Base-by-base conservation (phyloP, 2,888 invertebrate genomes). In the Agrochola circellaris region DNA sequence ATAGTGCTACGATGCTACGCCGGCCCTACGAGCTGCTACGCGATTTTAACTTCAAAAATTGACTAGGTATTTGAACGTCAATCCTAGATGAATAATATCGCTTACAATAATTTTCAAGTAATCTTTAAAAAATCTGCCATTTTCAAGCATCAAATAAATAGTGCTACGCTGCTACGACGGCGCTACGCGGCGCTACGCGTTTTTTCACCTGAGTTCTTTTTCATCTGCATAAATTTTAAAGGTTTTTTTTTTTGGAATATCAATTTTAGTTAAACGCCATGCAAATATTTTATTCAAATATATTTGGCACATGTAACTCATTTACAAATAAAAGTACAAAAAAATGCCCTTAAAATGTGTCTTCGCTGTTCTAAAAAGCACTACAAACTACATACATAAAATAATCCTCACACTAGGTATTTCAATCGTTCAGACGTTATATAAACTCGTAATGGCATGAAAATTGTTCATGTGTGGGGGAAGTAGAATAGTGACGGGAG, bases 401-500 rank as follows among this genome's bases (percentile, higher is more conserved):
- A 66, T 58, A 65, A 76, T 72, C 13, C 30, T 62, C 30, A 62
- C 51, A 45, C 34, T 56, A 61, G 64, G 30, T 61, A 73, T 75
- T 83, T 69, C 61, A 73, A 65, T 73, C 51, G 34, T 71, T 67
- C 64, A 64, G 76, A 30, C 73, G 77, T 83, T 81, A 84, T 77
- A 79, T 89, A 84, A 87, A 89, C 82, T 88, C 75, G 81, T 78
- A 79, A 84, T 87, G 85, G 58, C 70, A 67, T 85, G 86, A 87
- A 88, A 83, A 74, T 69, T 75, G 79, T 79, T 85, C 87, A 84
- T 87, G 80, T 86, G 86, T 87, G 81, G 77, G 81, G 89, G 86
- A 87, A 79, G 90, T 91, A 89, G 89, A 92, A 90, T 93, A 93
- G 94, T 93, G 93, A 92, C 92, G 94, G 93, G 94, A 96, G 95